Percentiles rank a stretch among this genome's conserved stretches.
phyloP scores from a whole-genome alignment of 2,888 invertebrate species.

The Athalia rosae region DNA sequence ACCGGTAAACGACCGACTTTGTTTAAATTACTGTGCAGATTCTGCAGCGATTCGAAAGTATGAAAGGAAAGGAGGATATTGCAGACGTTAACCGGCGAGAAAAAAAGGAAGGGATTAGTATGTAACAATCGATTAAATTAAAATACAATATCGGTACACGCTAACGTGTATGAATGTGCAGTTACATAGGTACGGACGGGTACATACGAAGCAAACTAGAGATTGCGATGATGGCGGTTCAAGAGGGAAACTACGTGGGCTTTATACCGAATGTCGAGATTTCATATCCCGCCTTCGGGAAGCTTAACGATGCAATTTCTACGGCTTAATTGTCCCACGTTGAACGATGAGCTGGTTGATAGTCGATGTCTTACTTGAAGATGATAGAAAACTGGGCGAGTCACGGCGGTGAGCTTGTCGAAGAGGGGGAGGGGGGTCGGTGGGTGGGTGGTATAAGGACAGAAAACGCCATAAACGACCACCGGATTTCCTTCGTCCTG shows the following conservation, averaged over 20 bases:
- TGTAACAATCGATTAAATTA: too few species aligned
- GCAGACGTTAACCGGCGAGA: too few species aligned
- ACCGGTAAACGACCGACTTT: too few species aligned
- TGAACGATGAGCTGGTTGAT: constrained; percentile 23
- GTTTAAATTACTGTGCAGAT: too few species aligned
- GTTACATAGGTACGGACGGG: neutral
- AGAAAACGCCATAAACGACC: constrained; percentile 8
- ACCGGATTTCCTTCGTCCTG: constrained; percentile 34
- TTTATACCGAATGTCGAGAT: constrained; percentile 27
- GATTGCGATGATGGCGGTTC: neutral
- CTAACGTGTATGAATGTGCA: neutral
- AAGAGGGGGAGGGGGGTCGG: neutral
- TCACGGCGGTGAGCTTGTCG: neutral
- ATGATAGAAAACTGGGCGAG: constrained; percentile 10
- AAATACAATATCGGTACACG: too few species aligned
- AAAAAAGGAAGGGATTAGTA: too few species aligned
- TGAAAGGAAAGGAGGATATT: too few species aligned
- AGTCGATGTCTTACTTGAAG: constrained; percentile 33
- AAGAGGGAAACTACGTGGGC: constrained; percentile 17
- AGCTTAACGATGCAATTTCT: constrained; percentile 45
- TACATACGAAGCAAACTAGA: neutral
- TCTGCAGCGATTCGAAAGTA: too few species aligned
- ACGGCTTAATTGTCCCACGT: constrained; percentile 36
- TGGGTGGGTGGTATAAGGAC: too few species aligned
- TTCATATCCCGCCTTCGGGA: constrained; percentile 2